phyloP scores from a whole-genome alignment of 53 echinoderm and acorn worm genomes.

The Paelopatides confundens region DNA sequence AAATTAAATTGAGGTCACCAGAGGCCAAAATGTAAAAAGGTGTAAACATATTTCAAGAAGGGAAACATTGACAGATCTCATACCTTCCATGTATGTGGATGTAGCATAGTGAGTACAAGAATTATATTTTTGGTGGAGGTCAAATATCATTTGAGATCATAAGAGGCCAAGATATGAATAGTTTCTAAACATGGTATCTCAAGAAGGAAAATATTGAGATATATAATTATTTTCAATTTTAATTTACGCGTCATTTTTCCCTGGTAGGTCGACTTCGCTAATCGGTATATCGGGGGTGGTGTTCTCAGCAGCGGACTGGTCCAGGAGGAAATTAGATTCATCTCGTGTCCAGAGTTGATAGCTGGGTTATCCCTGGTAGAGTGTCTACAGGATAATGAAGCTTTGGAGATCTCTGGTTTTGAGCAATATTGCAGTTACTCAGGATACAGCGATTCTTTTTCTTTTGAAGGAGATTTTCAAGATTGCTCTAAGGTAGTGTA shows the following conservation, averaged over 20 bases:
- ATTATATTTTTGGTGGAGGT: too few species aligned
- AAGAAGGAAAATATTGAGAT: too few species aligned
- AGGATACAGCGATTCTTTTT: conserved; percentile 73
- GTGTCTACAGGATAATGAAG: conserved; percentile 90
- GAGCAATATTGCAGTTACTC: conserved; percentile 80
- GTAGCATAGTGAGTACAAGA: too few species aligned
- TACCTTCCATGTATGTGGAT: too few species aligned
- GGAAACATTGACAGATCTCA: too few species aligned
- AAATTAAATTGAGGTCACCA: too few species aligned
- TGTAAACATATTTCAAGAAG: too few species aligned
- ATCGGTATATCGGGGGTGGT: conserved; percentile 79
- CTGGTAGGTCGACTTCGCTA: conserved; percentile 87
- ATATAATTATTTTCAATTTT: background rate
- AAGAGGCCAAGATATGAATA: too few species aligned
- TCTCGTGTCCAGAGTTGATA: conserved; percentile 83
- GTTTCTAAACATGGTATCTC: too few species aligned
- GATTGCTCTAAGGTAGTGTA: conserved; percentile 66
- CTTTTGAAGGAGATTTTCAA: conserved; percentile 67
- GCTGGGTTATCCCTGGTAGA: conserved; percentile 69
- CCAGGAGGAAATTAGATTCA: conserved; percentile 93
- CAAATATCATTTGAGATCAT: too few species aligned
- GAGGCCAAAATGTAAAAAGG: too few species aligned
- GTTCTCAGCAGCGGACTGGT: conserved; percentile 72
- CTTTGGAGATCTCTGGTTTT: conserved; percentile 74
- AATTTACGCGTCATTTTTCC: background rate